These are phyloP conservation scores for Ptilonorhynchus violaceus DNA, from an alignment of 2,113 vertebrate genomes.

Conservation along the genomic window DNA sequence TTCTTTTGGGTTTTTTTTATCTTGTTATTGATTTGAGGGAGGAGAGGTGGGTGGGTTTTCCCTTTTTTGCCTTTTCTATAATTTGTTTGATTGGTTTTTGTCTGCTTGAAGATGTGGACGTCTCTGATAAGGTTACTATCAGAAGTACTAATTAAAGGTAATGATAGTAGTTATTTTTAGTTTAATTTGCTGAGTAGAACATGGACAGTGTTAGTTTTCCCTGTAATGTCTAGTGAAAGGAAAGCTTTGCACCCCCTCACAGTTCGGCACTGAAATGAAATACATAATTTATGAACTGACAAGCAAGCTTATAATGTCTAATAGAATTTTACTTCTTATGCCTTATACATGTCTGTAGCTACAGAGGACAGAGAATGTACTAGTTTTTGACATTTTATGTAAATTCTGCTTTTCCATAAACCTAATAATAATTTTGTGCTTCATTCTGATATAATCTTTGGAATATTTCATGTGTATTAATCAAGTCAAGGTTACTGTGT, in stretches of 20 bases:
- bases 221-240: background rate
- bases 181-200: background rate
- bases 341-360: background rate
- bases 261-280: background rate
- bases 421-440: background rate
- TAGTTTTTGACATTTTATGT: background rate
- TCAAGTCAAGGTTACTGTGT: background rate
- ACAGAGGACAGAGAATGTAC: background rate
- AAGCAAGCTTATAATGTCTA: background rate
- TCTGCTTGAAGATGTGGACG: background rate
- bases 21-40: background rate
- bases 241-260: background rate
- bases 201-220: background rate
- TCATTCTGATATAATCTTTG: background rate
- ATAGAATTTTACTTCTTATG: background rate
- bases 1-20: background rate
- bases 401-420: background rate
- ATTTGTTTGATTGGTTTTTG: background rate
- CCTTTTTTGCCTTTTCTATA: rapidly evolving
- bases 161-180: background rate
- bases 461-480: background rate
- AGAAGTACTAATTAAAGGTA: background rate
- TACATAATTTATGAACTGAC: constrained; percentile 4
- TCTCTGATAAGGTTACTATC: background rate
- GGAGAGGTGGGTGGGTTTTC: background rate